Evolutionary conservation across 2,797 vertebrate genomes (phyloP).

Genomic region (Manis crassicaudata): DNA sequence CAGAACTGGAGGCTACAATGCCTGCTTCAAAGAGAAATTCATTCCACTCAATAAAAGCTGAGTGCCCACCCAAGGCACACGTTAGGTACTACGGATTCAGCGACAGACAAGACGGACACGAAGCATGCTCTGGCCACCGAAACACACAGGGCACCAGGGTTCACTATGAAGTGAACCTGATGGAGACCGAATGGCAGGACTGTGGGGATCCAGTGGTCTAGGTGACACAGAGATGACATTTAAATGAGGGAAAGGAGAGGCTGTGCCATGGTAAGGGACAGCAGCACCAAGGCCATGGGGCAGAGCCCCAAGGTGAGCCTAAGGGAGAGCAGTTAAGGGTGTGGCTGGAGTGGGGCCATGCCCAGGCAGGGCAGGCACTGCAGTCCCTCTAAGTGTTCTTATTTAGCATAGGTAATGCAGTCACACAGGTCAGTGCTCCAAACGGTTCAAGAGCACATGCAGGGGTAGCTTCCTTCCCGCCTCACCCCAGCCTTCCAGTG

Average conservation of each 20-base stretch:
- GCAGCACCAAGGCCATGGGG: background rate
- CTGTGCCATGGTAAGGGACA: background rate
- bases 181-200: rapidly evolving
- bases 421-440: background rate
- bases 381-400: background rate
- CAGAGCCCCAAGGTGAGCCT: background rate
- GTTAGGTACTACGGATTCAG: background rate
- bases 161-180: background rate
- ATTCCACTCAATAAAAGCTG: no score
- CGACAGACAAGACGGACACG: rapidly evolving
- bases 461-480: background rate
- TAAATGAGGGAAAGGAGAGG: background rate
- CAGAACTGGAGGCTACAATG: background rate
- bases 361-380: background rate
- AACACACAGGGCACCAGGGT: background rate
- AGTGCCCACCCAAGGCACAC: rapidly evolving
- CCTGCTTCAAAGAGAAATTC: background rate
- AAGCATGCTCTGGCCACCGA: background rate
- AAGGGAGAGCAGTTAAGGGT: background rate
- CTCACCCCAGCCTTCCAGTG: background rate
- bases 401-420: background rate
- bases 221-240: background rate
- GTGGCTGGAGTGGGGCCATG: rapidly evolving
- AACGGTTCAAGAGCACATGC: background rate
- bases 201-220: rapidly evolving